Evolutionary conservation across 2,113 vertebrate species (phyloP).

Genomic region (Eubucco bourcierii): DNA sequence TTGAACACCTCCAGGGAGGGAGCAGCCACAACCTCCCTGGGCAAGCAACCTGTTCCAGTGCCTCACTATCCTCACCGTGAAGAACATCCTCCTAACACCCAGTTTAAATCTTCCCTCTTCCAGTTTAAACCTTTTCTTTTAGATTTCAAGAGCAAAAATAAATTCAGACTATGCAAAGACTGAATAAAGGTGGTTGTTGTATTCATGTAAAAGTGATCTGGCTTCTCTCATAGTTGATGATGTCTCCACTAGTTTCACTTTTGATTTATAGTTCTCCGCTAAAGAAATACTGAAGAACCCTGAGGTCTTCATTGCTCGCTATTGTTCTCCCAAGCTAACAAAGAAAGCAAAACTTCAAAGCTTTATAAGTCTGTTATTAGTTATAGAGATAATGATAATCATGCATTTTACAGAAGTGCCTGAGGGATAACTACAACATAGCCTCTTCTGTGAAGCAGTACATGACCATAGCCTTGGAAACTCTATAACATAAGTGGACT

Average conservation of each 20-base stretch:
- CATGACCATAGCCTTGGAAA: background rate
- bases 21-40: too few species aligned
- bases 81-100: too few species aligned
- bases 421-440: background rate
- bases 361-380: background rate
- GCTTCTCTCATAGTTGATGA: constrained; percentile 5
- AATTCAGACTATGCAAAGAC: background rate
- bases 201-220: background rate
- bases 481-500: background rate
- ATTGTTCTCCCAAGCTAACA: constrained; percentile 1
- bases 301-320: background rate
- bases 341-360: constrained; percentile 30
- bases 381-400: constrained; percentile 25
- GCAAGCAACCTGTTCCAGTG: too few species aligned
- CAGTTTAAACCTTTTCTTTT: background rate
- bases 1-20: too few species aligned
- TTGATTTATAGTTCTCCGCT: background rate
- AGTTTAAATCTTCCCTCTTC: too few species aligned
- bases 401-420: background rate
- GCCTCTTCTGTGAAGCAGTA: background rate
- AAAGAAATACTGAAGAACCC: background rate
- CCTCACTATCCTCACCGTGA: too few species aligned
- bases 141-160: background rate
- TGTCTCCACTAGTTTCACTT: background rate
- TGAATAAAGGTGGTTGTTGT: background rate